Base-by-base conservation (phyloP, 1,140 invertebrate genomes). In the Stegodyphus mimosarum region DNA sequence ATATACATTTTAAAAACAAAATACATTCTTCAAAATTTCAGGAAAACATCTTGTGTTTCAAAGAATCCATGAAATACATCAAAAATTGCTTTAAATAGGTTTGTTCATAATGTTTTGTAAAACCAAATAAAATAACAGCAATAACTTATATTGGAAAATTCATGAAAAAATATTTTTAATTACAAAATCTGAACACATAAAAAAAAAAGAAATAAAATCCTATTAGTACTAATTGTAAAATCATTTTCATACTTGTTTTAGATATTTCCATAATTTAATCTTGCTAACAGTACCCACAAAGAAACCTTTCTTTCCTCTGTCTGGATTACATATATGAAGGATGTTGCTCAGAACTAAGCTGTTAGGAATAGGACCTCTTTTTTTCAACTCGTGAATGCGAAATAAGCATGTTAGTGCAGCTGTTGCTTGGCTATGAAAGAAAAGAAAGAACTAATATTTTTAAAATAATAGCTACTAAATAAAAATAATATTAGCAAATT, bases 321-420 rank as follows among this genome's bases (percentile, higher is more conserved):
- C 72, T 9, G 83, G 81, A 77, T 83, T 80, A 86, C 52, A 90
- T 88, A 49, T 90, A 88, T 75, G 90, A n/a, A 95, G 90, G 67
- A 97, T 92, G 88, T 95, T 94, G 90, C 97, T 95, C 67, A 98
- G 91, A 90, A 95, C 96, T 5, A 98, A 90, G 89, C 95, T 96
- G 87, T 93, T 93, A 9, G 95, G 95, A 0, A 94, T 93, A 0
- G 95, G 94, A 84, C 95, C 92, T 76, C 94, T 92, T 81, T 95
- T 94, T 89, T 96, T 93, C 92, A 96, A 93, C 15, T 90, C 89
- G 89, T 97, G 95, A 77, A 97, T 93, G 50, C 94, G 92, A 72
- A 71, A 90, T 17, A 98, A 90, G 10, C 95, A 95, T 0, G 93
- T 93, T 2, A 98, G 93, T 0, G 96, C 96, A 49, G 94, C 93